phyloP scores from a whole-genome alignment of 37 sponge, comb jelly and placozoan species.

The Theonella swinhoei region DNA sequence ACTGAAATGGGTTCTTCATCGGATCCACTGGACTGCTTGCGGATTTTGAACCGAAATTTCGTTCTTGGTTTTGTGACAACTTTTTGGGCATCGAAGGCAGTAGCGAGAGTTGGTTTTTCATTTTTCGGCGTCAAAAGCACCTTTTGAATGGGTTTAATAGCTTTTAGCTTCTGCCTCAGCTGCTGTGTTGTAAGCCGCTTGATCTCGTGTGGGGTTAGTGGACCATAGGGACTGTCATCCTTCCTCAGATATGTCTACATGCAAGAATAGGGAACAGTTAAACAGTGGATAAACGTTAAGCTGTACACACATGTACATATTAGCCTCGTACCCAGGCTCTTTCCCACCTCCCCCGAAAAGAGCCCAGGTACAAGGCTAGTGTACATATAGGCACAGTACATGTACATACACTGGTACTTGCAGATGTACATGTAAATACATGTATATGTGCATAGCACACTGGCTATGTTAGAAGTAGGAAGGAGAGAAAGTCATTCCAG shows the following conservation, averaged over 20 bases:
- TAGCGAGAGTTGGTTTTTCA: not conserved
- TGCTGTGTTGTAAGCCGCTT: constrained; percentile 41
- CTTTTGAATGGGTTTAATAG: not conserved
- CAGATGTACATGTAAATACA: no score
- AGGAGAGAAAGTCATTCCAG: no score
- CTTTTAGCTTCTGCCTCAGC: constrained; percentile 1
- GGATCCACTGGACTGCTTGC: not conserved
- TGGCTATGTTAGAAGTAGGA: no score
- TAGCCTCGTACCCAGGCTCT: no score
- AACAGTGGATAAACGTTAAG: not conserved
- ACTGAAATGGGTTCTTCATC: not conserved
- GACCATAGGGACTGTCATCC: not conserved
- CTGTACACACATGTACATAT: not conserved
- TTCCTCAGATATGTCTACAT: constrained; percentile 26
- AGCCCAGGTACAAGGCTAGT: no score
- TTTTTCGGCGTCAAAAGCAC: not conserved
- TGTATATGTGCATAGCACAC: no score
- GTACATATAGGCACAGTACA: no score
- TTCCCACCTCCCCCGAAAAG: no score
- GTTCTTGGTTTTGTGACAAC: not conserved
- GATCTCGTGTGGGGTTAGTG: constrained; percentile 68
- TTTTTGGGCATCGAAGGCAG: not conserved
- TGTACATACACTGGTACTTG: no score
- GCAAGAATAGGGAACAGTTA: not conserved
- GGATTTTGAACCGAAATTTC: not conserved